phyloP scores from a whole-genome alignment of 2,888 invertebrate genomes.

The Drosophila robusta region DNA sequence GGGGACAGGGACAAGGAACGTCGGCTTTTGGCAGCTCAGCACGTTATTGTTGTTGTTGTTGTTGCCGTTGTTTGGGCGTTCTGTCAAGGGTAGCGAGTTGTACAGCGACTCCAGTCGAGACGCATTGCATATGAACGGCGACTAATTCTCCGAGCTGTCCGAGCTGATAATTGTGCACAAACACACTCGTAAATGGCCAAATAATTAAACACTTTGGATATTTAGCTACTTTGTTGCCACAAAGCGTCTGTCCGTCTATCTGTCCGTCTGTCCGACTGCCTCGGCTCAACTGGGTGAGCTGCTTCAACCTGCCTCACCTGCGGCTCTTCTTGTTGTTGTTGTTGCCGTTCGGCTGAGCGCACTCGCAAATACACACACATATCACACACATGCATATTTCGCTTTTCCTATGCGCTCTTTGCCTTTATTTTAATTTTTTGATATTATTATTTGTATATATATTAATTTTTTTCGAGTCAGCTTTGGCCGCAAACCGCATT shows the following conservation, averaged over 20 bases:
- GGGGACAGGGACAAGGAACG: background rate
- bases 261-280: background rate
- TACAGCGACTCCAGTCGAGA: background rate
- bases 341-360: background rate
- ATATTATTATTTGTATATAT: background rate
- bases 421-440: background rate
- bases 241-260: background rate
- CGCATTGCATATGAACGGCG: slow-evolving; percentile 3
- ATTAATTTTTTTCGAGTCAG: background rate
- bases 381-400: background rate
- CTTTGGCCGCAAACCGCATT: no score
- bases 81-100: slow-evolving; percentile 46
- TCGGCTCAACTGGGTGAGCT: background rate
- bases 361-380: slow-evolving; percentile 2
- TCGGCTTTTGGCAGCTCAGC: slow-evolving; percentile 9
- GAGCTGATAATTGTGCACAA: slow-evolving; percentile 9
- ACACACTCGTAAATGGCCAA: slow-evolving; percentile 8
- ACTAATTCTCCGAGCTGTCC: background rate
- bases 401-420: slow-evolving; percentile 23
- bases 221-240: slow-evolving; percentile 14
- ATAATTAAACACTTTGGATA: slow-evolving; percentile 9
- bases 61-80: slow-evolving; percentile 14
- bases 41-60: background rate
- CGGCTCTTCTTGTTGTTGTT: background rate
- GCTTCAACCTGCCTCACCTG: slow-evolving; percentile 5